Evolutionary conservation across 2,888 invertebrate species (phyloP).

Genomic region (Galerucella calmariensis): DNA sequence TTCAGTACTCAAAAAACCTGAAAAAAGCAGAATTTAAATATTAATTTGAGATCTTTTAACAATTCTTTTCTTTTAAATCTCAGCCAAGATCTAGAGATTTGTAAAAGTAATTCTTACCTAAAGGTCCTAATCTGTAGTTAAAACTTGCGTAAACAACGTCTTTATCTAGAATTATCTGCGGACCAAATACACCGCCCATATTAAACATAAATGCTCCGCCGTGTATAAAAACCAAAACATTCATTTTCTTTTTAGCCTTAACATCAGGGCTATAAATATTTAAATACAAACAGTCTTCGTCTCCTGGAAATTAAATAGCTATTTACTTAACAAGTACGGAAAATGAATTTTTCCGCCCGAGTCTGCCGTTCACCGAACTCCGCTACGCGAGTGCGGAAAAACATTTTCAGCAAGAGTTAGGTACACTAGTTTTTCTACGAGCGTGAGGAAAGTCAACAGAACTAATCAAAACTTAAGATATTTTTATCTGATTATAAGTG

Average conservation of each 20-base stretch:
- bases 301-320: slow-evolving; percentile 65
- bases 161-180: slow-evolving; percentile 71
- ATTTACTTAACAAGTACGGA: no score
- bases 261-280: slow-evolving; percentile 72
- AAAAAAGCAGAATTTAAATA: slow-evolving; percentile 34
- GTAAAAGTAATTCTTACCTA: slow-evolving; percentile 64
- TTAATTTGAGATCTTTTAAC: no score
- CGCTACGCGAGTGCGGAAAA: no score
- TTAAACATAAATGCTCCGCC: slow-evolving; percentile 80
- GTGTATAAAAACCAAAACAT: slow-evolving; percentile 75
- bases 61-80: no score
- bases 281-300: slow-evolving; percentile 76
- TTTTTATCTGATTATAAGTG: no score
- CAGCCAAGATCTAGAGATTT: no score
- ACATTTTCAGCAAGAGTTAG: no score
- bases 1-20: slow-evolving; percentile 81
- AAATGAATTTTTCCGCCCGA: no score
- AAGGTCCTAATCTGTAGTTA: slow-evolving; percentile 78
- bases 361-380: no score
- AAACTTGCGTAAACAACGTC: slow-evolving; percentile 76
- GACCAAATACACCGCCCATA: slow-evolving; percentile 67
- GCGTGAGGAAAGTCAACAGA: no score
- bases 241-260: slow-evolving; percentile 64
- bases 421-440: no score
- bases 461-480: no score